Base-by-base conservation (phyloP, 2,797 vertebrate genomes). In the Lithobates sylvaticus region DNA sequence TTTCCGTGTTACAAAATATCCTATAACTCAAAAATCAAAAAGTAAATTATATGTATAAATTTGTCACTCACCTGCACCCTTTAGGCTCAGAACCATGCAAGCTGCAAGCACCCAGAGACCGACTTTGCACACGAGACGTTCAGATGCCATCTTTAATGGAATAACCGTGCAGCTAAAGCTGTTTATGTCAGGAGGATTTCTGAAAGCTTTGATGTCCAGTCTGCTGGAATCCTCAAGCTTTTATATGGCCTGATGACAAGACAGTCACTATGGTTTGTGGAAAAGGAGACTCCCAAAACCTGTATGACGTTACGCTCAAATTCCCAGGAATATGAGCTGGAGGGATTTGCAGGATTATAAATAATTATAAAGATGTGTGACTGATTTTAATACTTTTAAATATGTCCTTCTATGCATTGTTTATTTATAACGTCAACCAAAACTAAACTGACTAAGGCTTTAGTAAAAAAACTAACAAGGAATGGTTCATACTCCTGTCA, bases 331-430 rank as follows among this genome's bases (percentile, higher is more conserved):
- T 72, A 85, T 79, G 83, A 85, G 50, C 23, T 85, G 68, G 47
- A 78, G 74, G 73, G 75, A 78, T 84, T 84, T 78, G 76, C 69
- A 73, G 83, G 75, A 74, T 85, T 79, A 85, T 29, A 27, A 32
- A 73, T 85, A 79, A 73, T 85, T 64, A 67, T 73, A 47, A 61
- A 10, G 76, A n/a, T 8, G 69, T 78, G 68, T 85, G 83, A 85
- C 68, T n/a, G 27, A 39, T 34, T 72, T 84, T 84, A 77, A 70
- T 64, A 23, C 23, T 73, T 77, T 78, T 47, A 54, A 84, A 29
- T 27, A 71, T 12, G 71, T 50, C 8, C 12, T 73, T 42, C 54
- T 61, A 18, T 73, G 21, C 13, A 36, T 42, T 61, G 68, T 82
- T 64, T 82, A 82, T 72, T 61, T 64, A 2, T 26, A 21, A 81